Evolutionary conservation across 2,113 vertebrate species (phyloP).

Genomic region (Panthera leo): DNA sequence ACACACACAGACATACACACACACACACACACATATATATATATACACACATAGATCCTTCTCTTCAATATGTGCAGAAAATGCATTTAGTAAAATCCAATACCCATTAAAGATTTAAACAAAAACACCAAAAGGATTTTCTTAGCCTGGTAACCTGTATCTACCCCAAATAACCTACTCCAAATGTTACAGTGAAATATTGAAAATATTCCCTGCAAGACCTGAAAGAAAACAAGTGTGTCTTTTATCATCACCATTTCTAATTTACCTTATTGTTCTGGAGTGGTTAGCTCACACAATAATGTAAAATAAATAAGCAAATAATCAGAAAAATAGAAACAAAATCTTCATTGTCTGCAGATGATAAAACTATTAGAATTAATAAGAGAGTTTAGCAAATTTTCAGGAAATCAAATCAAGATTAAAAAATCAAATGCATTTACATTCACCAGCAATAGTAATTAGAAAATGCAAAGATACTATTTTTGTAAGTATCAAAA

Average conservation of each 20-base stretch:
- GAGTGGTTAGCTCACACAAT: not conserved
- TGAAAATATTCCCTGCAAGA: not conserved
- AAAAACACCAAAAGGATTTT: not conserved
- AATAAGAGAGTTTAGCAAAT: not conserved
- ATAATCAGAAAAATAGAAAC: not conserved
- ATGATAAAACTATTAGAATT: not conserved
- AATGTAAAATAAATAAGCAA: not conserved
- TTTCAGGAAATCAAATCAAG: not conserved
- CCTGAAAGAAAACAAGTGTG: not conserved
- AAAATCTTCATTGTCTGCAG: not conserved
- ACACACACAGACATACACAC: not conserved
- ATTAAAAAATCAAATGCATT: not conserved
- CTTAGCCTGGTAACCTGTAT: not conserved
- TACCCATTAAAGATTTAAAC: not conserved
- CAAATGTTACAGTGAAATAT: not conserved
- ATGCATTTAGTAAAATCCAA: not conserved
- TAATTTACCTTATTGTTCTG: not conserved
- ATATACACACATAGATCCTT: not conserved
- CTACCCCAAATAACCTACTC: not conserved
- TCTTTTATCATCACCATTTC: not conserved
- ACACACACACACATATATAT: too few species aligned
- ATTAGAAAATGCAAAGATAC: not conserved
- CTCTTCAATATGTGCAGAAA: not conserved
- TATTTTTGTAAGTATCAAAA: not conserved
- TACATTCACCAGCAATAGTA: not conserved